Evolutionary conservation across 2,797 vertebrate species (phyloP).

Genomic region (Hydrophis major): DNA sequence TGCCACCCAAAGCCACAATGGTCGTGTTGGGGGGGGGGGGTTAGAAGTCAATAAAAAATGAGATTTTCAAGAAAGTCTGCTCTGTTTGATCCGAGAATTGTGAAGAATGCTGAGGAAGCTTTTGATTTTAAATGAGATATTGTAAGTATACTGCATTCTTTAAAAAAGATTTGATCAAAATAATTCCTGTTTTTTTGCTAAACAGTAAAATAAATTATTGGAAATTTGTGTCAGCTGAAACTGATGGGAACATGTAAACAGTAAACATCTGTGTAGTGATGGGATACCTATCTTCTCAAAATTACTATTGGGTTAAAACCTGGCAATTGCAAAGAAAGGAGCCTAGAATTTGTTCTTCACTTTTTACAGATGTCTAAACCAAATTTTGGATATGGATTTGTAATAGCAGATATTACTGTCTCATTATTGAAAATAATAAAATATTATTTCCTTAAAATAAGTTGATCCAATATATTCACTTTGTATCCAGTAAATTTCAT

Average conservation of each 20-base stretch:
- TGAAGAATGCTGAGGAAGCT: background rate
- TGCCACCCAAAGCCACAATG: background rate
- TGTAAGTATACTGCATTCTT: too few species aligned
- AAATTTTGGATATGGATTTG: too few species aligned
- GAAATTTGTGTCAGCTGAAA: background rate
- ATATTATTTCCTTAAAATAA: too few species aligned
- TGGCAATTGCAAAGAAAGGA: too few species aligned
- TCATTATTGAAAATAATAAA: too few species aligned
- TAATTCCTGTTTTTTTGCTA: background rate
- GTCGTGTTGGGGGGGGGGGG: background rate
- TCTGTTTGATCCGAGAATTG: background rate
- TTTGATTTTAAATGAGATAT: background rate
- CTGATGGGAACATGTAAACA: background rate
- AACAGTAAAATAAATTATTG: background rate
- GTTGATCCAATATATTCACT: too few species aligned
- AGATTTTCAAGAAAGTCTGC: background rate
- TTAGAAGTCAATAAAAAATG: background rate
- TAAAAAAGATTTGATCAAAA: background rate
- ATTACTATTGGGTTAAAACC: too few species aligned
- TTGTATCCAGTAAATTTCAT: background rate
- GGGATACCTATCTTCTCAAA: too few species aligned
- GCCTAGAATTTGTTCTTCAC: too few species aligned
- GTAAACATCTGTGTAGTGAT: background rate
- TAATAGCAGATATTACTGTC: too few species aligned
- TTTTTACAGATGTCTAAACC: background rate